Base-by-base conservation (phyloP, 1,140 invertebrate genomes). In the Drosophila pectinifera region DNA sequence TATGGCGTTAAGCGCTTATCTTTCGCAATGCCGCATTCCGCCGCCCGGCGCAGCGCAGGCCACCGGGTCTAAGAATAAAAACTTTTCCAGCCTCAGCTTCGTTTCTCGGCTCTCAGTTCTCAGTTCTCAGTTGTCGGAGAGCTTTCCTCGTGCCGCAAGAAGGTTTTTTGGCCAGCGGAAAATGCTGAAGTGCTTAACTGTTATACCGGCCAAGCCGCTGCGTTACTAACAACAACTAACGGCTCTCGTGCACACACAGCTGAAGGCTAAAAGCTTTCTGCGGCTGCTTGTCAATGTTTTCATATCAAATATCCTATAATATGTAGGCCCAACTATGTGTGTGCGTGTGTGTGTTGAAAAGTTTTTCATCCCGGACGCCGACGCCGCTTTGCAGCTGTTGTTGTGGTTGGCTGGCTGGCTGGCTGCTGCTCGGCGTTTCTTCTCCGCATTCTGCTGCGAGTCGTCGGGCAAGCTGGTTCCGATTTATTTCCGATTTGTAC, bases 361-460 rank as follows among this genome's bases (percentile, higher is more conserved):
- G 49, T 43, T 57, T 62, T 83, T 73, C 76, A 49, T 80, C 80
- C 75, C 80, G 80, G 67, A 80, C 61, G 74, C 38, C 78, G 78
- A 57, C 65, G 61, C 69, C 43, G 69, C 68, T 61, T 65, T 73
- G 82, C 82, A 80, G 81, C 73, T 84, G 82, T 82, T 70, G 64
- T 88, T 74, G 75, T 73, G 72, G 55, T 57, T 61, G 42, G 67
- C 63, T 73, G 70, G 54, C 55, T 73, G 59, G 39, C 54, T 42
- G 49, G 39, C 43, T 38, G 28, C 31, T 43, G 45, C 36, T 58
- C 64, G 36, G 54, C 49, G 22, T 77, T 49, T 26, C 31, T 73
- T 57, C 46, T 57, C 59, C 26, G 70, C 82, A 85, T 86, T 86
- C 78, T 72, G 78, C 70, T 63, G 82, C 80, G 69, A 86, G 82